Evolutionary conservation across 1,140 invertebrate genomes (phyloP).

Genomic region (Cyclargus thomasi): DNA sequence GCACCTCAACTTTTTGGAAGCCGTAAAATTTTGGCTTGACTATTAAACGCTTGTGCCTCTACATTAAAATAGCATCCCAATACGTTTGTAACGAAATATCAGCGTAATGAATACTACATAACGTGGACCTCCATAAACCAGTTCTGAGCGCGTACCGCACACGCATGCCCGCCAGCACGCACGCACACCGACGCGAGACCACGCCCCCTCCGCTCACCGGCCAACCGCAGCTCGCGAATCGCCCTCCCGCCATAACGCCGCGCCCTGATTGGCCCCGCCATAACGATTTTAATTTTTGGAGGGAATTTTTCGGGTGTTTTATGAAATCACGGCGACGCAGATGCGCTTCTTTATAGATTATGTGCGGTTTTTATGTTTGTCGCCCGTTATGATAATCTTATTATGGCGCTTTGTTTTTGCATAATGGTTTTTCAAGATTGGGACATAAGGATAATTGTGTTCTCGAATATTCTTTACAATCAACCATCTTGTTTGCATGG

Average conservation of each 20-base stretch:
- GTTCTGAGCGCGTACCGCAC: slow-evolving; percentile 29
- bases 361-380: slow-evolving; percentile 61
- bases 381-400: slow-evolving; percentile 62
- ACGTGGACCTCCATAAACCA: slow-evolving; percentile 9
- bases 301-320: slow-evolving; percentile 66
- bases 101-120: slow-evolving; percentile 12
- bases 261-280: slow-evolving; percentile 41
- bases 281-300: slow-evolving; percentile 56
- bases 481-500: slow-evolving; percentile 13
- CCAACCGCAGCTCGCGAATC: slow-evolving; percentile 49
- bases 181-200: slow-evolving; percentile 34
- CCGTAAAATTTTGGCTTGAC: neutral
- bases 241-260: slow-evolving; percentile 44
- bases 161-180: slow-evolving; percentile 34
- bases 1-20: too few relatives aligned
- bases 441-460: slow-evolving; percentile 27
- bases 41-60: neutral
- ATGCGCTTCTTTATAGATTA: slow-evolving; percentile 61
- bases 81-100: neutral
- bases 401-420: slow-evolving; percentile 60
- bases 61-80: neutral
- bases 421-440: slow-evolving; percentile 43
- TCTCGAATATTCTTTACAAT: slow-evolving; percentile 12
- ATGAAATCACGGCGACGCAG: slow-evolving; percentile 58
- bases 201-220: slow-evolving; percentile 27